A percentile compares a stretch with the other conserved stretches of the same genome.
phyloP scores from a whole-genome alignment of 2,797 vertebrate genomes.

The Podarcis siculus region DNA sequence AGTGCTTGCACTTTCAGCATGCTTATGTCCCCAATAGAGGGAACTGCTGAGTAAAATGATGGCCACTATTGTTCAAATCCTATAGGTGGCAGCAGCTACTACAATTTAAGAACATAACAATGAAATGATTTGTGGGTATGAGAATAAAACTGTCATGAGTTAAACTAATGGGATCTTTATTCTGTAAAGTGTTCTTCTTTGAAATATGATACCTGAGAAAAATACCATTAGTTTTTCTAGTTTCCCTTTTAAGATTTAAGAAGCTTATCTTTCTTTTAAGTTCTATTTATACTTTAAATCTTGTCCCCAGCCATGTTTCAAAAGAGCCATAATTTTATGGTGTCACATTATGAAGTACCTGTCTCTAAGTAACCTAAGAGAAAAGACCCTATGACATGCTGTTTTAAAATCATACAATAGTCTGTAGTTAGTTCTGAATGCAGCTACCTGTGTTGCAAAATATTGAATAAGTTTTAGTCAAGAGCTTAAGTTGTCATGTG shows the following conservation, averaged over 20 bases:
- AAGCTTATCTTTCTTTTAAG: conserved; percentile 71
- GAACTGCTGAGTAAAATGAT: conserved; percentile 55
- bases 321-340: conserved; percentile 58
- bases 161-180: conserved; percentile 71
- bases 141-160: conserved; percentile 74
- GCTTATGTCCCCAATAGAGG: conserved; percentile 63
- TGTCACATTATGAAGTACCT: conserved; percentile 66
- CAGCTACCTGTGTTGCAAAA: conserved; percentile 52
- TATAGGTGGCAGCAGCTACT: conserved; percentile 92
- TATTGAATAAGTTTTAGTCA: conserved; percentile 48
- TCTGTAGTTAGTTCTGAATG: conserved; percentile 60
- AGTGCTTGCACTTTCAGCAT: conserved; percentile 75
- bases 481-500: conserved; percentile 55
- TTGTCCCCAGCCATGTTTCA: conserved; percentile 42
- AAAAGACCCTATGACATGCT: conserved; percentile 49
- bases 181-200: conserved; percentile 73
- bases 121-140: conserved; percentile 62
- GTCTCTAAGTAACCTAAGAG: conserved; percentile 57
- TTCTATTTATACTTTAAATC: conserved; percentile 67
- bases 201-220: conserved; percentile 75
- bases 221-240: conserved; percentile 70
- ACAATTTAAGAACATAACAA: conserved; percentile 74
- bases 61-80: conserved; percentile 69
- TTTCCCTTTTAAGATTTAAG: conserved; percentile 72
- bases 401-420: conserved; percentile 41